Evolutionary conservation across 1,140 invertebrate genomes (phyloP), one percentile per base, ranked within the genome.

Genomic region (Macrobrachium rosenbergii): DNA sequence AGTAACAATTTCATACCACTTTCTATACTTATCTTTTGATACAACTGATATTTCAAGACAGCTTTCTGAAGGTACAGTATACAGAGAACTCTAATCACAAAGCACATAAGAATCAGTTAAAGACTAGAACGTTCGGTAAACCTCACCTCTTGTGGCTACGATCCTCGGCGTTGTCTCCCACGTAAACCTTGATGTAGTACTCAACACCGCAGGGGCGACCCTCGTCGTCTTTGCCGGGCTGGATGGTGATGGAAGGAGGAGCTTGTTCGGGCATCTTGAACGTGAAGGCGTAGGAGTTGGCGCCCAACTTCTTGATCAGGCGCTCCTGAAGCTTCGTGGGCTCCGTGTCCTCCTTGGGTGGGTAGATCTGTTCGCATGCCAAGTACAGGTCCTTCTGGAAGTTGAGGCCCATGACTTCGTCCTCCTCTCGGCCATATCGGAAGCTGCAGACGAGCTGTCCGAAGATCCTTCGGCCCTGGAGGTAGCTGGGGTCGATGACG

Each of bases 181-280:
- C 94, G 90, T 97, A 98, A 17, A 96, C 92, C 92, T 97, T 98
- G 0, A 98, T 93, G 90, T 95, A 96, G 92, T 98, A 98, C 90
- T 96, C 95, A 0, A 98, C 96, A n/a, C 97, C 97, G 91, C 97
- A 98, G 0, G 97, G 97, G 91, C 97, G 95, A 2, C 98, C 98
- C 87, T 95, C 95, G 90, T 99, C 98, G n/a, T 97, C 95, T 3
- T 94, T 92, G 2, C 94, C 95, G 19, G 96, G 96, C 92, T 98
- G 96, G 72, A 98, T 93, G 10, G 95, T 96, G 19, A 87, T 79
- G 37, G 85, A 87, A 67, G 79, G 78, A 37, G 85, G 85, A 1
- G 85, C 85, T 52, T 87, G 95, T 6, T 90, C 86, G 60, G 96
- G 96, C 91, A 98, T 96, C 64, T 94, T 92, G 92, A 97, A 97